Base-by-base conservation (phyloP, 1,140 invertebrate species). In the Zaprionus nigranus region DNA sequence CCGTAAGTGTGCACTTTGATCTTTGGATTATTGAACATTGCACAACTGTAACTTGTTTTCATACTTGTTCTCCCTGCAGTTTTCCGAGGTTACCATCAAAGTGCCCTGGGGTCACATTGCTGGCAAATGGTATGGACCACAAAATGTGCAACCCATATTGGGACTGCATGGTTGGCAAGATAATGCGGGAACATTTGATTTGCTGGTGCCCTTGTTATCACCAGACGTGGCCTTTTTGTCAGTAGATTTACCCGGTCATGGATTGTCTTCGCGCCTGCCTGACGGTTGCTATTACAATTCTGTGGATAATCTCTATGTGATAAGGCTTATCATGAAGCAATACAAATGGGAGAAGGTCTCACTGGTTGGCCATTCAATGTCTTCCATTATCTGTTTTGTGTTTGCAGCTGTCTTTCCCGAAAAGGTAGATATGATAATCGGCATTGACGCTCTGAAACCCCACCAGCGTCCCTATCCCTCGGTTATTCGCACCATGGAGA, bases 71-170 rank as follows among this genome's bases (percentile, higher is more conserved):
- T 17, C 24, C 24, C 72, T 69, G 12, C 54, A 92, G 91, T 92
- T 95, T 40, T 93, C 95, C 62, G 96, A 97, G 92, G 93, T 97
- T 49, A 92, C 95, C 80, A 96, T 97, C 80, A 95, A 96, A 11
- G 95, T 96, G 12, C 96, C 96, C 17, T 97, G 96, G 96, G 97
- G 97, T 9, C 94, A 95, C 69, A 94, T 97, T 24, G 95, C 95
- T 36, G 96, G 94, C 70, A 96, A 96, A 93, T 93, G 95, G 92
- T 97, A 95, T 95, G 95, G 95, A 3, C 94, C 94, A n/a, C 93
- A 94, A 46, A 92, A 95, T 74, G 93, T 94, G 7, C 93, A 94
- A 65, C 96, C 96, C 0, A 94, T 97, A 62, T 79, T 97, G 26
- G 94, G 95, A 0, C 72, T 97, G 13, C 96, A 97, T 91, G 96